phyloP scores from a whole-genome alignment of 2,113 vertebrate species.

The Nibea albiflora region DNA sequence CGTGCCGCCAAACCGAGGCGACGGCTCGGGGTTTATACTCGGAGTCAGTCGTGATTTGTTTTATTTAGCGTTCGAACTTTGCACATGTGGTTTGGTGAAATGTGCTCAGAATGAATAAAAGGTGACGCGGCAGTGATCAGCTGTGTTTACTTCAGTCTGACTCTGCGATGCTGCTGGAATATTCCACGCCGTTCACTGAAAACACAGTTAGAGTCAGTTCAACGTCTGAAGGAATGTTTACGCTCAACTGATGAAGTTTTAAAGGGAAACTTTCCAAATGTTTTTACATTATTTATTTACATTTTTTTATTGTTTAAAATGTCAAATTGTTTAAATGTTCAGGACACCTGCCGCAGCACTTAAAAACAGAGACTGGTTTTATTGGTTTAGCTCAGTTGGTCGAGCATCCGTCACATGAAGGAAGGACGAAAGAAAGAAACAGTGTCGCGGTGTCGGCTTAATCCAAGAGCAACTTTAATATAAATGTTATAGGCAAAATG shows the following conservation, averaged over 20 bases:
- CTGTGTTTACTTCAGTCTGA: not conserved
- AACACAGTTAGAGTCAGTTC: not conserved
- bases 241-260: too few species aligned
- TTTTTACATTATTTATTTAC: too few species aligned
- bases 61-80: not conserved
- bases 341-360: too few species aligned
- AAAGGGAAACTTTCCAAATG: too few species aligned
- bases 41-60: not conserved
- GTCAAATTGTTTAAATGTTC: too few species aligned
- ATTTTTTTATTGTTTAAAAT: too few species aligned
- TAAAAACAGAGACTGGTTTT: too few species aligned
- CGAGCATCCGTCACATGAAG: too few species aligned
- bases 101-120: not conserved
- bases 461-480: slow-evolving; percentile 69
- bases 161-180: too few species aligned
- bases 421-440: not conserved
- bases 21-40: not conserved
- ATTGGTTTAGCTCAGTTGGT: too few species aligned
- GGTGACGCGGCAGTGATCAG: not conserved
- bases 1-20: not conserved
- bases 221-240: not conserved
- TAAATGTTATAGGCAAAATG: slow-evolving; percentile 56
- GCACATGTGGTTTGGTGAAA: not conserved
- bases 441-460: not conserved
- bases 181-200: not conserved